These are phyloP conservation scores for Rhinichthys osculus DNA, from an alignment of 2,797 vertebrate species.

Conservation along the genomic window DNA sequence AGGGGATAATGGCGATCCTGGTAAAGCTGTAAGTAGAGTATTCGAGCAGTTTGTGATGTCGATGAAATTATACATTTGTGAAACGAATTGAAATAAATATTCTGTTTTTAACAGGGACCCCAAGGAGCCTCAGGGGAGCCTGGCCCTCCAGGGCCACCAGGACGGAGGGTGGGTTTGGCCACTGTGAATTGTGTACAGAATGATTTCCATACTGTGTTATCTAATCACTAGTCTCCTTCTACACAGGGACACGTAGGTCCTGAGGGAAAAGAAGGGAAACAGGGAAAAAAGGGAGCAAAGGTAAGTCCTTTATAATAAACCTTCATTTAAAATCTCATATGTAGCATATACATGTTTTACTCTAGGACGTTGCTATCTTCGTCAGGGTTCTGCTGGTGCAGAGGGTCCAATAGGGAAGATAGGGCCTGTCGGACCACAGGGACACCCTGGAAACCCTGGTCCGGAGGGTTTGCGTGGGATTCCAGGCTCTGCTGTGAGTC, in stretches of 20 bases:
- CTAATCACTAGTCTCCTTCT: slow-evolving; percentile 5
- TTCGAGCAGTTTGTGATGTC: neutral
- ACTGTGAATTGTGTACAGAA: neutral
- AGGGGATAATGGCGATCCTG: slow-evolving; percentile 86
- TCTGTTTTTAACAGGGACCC: slow-evolving; percentile 78
- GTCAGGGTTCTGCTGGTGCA: slow-evolving; percentile 81
- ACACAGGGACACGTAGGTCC: slow-evolving; percentile 53
- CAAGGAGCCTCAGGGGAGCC: slow-evolving; percentile 89
- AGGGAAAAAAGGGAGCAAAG: slow-evolving; percentile 59
- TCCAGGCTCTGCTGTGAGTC: slow-evolving; percentile 88
- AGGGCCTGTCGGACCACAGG: slow-evolving; percentile 86
- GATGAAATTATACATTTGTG: neutral
- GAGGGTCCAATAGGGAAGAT: slow-evolving; percentile 83
- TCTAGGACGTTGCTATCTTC: neutral
- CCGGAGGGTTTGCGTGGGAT: slow-evolving; percentile 89
- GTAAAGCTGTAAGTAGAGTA: slow-evolving; percentile 75
- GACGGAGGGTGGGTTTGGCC: slow-evolving; percentile 82
- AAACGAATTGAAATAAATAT: neutral
- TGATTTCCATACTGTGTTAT: neutral
- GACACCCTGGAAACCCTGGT: slow-evolving; percentile 84
- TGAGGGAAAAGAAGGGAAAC: slow-evolving; percentile 58
- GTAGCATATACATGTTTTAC: neutral
- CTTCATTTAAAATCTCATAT: neutral
- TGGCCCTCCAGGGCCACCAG: slow-evolving; percentile 87
- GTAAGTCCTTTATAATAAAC: slow-evolving; percentile 23